Conservation (phyloP, 2,888 invertebrate species). For the Agonopterix heracliana region DNA sequence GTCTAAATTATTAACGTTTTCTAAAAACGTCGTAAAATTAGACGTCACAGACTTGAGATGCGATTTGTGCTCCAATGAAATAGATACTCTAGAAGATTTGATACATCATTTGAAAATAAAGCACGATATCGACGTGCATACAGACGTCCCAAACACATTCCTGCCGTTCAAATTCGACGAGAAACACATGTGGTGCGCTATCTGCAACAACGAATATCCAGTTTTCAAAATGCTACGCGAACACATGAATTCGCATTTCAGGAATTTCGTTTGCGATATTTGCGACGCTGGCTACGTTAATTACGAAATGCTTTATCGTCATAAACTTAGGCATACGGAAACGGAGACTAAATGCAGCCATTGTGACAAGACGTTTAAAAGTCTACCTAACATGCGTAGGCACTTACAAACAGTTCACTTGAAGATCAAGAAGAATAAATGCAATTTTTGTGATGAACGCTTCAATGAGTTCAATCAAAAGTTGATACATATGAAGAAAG, state of each 20-base stretch:
- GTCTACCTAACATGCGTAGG: slow-evolving; percentile 11
- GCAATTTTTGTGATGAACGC: slow-evolving; percentile 21
- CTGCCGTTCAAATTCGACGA: slow-evolving; percentile 40
- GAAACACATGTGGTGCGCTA: slow-evolving; percentile 28
- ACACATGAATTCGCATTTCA: slow-evolving; percentile 45
- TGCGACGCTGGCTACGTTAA: slow-evolving; percentile 43
- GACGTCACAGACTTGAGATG: slow-evolving; percentile 20
- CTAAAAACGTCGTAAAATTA: slow-evolving; percentile 4
- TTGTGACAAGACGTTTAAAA: slow-evolving; percentile 14
- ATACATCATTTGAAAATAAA: slow-evolving; percentile 31
- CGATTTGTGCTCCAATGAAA: slow-evolving; percentile 24
- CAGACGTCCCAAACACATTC: slow-evolving; percentile 19
- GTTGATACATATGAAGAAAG: slow-evolving; percentile 18
- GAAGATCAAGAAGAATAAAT: slow-evolving; percentile 14
- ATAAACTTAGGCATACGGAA: slow-evolving; percentile 8
- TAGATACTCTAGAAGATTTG: slow-evolving; percentile 39
- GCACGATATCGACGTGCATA: slow-evolving; percentile 1
- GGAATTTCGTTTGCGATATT: slow-evolving; percentile 36
- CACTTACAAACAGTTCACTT: slow-evolving; percentile 21
- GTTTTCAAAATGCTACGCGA: slow-evolving; percentile 38
- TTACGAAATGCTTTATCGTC: slow-evolving; percentile 21
- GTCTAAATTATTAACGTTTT: slow-evolving; percentile 20
- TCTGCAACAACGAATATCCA: slow-evolving; percentile 29
- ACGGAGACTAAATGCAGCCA: slow-evolving; percentile 6
- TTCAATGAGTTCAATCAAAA: slow-evolving; percentile 21